Conservation (phyloP, 2,888 invertebrate genomes). For the Psococerastis gibbosa region DNA sequence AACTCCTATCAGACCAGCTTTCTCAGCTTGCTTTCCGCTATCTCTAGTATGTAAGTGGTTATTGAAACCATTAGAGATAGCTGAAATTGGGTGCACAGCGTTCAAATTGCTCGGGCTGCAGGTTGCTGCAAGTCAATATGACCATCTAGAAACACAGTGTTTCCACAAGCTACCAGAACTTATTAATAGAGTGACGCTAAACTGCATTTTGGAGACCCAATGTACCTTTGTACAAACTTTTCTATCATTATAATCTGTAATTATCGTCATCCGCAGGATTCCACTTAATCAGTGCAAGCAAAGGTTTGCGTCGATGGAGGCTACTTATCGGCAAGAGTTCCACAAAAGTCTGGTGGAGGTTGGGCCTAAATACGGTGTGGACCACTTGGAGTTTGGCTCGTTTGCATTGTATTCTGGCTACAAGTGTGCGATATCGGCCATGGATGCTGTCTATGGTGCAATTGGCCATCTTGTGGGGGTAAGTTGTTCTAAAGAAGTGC, state of each 20-base stretch:
- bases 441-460: conserved; percentile 65
- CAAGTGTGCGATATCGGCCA: conserved; percentile 55
- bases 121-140: too few species aligned
- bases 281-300: conserved; percentile 77
- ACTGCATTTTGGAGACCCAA: not conserved
- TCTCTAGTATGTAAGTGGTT: too few species aligned
- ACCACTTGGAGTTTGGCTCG: conserved; percentile 51
- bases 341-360: conserved; percentile 45
- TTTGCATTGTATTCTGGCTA: conserved; percentile 70
- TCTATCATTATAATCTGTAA: conserved; percentile 16
- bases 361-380: conserved; percentile 45
- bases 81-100: too few species aligned
- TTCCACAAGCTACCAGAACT: too few species aligned
- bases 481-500: too few species aligned
- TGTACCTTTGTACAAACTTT: not conserved
- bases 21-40: too few species aligned
- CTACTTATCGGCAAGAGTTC: conserved; percentile 56
- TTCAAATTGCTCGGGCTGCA: too few species aligned
- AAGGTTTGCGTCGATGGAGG: conserved; percentile 73
- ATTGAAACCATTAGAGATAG: too few species aligned
- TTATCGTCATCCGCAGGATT: too few species aligned
- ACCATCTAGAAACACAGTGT: too few species aligned
- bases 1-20: too few species aligned
- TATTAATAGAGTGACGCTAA: conserved; percentile 6
- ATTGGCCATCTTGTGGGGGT: conserved; percentile 34